phyloP scores from a whole-genome alignment of 2,888 invertebrate genomes.

The Acanthosepion pharaonis region DNA sequence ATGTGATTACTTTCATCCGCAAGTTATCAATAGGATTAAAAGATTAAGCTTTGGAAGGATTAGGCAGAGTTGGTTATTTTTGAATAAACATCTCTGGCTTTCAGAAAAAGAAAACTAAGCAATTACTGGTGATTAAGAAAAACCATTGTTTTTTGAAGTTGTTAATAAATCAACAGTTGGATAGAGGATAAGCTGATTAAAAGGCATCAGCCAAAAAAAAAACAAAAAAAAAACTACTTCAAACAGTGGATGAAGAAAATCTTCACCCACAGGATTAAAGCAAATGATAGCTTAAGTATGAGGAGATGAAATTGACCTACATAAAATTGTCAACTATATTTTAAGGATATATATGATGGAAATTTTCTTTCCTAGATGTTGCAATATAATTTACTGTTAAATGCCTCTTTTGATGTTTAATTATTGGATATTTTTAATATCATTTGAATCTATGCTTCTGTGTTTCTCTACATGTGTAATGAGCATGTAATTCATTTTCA shows the following conservation, averaged over 20 bases:
- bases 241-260: neutral
- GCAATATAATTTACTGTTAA: neutral
- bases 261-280: neutral
- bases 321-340: neutral
- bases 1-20: neutral
- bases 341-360: neutral
- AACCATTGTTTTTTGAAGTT: neutral
- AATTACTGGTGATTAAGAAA: neutral
- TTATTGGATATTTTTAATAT: no score
- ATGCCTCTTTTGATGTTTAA: neutral
- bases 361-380: neutral
- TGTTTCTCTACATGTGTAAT: neutral
- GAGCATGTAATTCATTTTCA: no score
- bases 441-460: neutral
- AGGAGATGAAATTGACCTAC: neutral
- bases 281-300: neutral
- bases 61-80: neutral
- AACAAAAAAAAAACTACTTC: neutral
- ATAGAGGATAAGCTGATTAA: neutral
- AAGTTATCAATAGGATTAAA: neutral
- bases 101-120: neutral
- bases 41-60: neutral
- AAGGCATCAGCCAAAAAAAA: neutral
- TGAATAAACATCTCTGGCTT: neutral
- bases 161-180: slow-evolving; percentile 1